These are phyloP conservation scores for Illadopsis cleaveri DNA, from an alignment of 2,113 vertebrate species.

Conservation along the genomic window DNA sequence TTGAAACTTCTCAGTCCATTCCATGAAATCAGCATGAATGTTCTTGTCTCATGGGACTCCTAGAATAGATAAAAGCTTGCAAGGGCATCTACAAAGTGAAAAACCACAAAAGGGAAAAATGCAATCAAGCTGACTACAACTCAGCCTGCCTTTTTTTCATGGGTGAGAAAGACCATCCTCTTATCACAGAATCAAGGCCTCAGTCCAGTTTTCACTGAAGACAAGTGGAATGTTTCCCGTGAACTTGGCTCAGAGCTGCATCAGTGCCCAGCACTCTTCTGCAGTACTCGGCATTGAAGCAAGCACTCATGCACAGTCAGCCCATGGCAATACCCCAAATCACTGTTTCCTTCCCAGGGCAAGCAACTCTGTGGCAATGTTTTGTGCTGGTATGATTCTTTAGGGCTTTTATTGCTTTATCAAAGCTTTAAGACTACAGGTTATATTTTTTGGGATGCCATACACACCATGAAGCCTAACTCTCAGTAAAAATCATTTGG, in stretches of 20 bases:
- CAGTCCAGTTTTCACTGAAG: background rate
- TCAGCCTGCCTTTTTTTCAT: background rate
- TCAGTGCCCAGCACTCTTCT: background rate
- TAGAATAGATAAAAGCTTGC: slow-evolving; percentile 40
- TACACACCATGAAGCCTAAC: background rate
- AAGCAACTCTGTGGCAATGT: background rate
- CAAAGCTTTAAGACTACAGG: background rate
- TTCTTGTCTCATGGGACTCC: slow-evolving; percentile 9
- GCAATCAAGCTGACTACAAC: background rate
- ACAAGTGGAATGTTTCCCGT: background rate
- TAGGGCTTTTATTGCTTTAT: background rate
- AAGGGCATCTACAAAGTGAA: slow-evolving; percentile 33
- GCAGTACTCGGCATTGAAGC: accelerated
- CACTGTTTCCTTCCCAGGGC: background rate
- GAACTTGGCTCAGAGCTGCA: background rate
- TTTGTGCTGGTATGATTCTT: background rate
- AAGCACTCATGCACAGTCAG: background rate
- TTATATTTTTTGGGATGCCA: background rate
- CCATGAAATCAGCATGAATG: slow-evolving; percentile 35
- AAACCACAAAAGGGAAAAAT: background rate
- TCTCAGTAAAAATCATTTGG: background rate
- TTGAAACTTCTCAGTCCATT: slow-evolving; percentile 35
- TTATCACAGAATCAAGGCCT: background rate
- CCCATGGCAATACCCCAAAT: background rate
- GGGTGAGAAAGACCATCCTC: background rate